Percentiles rank a stretch among this genome's conserved stretches.
Conservation (phyloP, 2,113 vertebrate species). For the Boleophthalmus pectinirostris region DNA sequence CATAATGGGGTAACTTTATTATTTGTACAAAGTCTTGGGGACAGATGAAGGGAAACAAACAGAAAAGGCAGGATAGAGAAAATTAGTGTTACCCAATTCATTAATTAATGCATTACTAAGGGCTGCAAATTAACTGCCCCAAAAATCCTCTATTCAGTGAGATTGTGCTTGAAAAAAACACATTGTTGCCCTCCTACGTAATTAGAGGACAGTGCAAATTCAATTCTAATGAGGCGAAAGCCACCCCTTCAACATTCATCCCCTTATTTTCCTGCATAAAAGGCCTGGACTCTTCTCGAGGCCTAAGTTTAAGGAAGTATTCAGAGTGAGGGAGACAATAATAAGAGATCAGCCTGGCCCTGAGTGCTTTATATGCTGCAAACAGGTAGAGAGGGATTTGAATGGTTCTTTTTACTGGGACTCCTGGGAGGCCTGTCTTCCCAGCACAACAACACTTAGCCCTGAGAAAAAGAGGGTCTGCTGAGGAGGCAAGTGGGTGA, state of each 20-base stretch:
- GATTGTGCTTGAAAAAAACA: conserved; percentile 78
- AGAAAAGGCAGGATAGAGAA: conserved; percentile 83
- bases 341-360: conserved; percentile 88
- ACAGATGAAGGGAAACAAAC: conserved; percentile 83
- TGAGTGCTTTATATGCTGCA: conserved; percentile 84
- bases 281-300: conserved; percentile 81
- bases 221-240: conserved; percentile 91
- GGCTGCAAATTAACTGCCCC: conserved; percentile 96
- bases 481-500: conserved; percentile 80
- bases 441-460: conserved; percentile 85
- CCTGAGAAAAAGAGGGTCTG: conserved; percentile 78
- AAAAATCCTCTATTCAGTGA: conserved; percentile 84
- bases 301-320: conserved; percentile 87
- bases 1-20: conserved; percentile 99
- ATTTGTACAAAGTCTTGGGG: conserved; percentile 80
- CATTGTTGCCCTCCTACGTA: conserved; percentile 90
- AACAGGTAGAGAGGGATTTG: conserved; percentile 87
- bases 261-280: conserved; percentile 56
- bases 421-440: conserved; percentile 91
- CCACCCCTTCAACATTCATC: conserved; percentile 84
- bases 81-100: conserved; percentile 95
- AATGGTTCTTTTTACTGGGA: conserved; percentile 88
- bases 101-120: conserved; percentile 96
- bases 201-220: conserved; percentile 92
- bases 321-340: conserved; percentile 84